Evolutionary conservation across 2,113 vertebrate genomes (phyloP).

Genomic region (Chamaetylas fuelleborni): DNA sequence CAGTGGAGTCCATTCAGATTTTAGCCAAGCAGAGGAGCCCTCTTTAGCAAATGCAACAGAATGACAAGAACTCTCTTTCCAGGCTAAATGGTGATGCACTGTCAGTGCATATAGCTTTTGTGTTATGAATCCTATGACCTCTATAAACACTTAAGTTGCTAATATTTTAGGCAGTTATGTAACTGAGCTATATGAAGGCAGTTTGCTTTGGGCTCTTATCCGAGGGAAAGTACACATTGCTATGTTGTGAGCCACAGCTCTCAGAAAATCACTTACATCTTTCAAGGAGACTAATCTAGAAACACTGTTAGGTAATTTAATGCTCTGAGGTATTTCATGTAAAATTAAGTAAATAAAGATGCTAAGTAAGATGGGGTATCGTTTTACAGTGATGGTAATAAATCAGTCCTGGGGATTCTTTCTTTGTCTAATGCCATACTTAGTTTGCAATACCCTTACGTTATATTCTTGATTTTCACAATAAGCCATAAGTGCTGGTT

Average conservation of each 20-base stretch:
- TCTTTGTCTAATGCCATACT: neutral
- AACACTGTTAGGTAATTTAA: neutral
- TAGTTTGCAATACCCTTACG: neutral
- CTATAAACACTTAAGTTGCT: neutral
- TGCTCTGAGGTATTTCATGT: neutral
- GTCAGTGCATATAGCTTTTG: neutral
- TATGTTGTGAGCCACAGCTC: neutral
- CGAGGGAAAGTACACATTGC: neutral
- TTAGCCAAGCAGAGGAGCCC: neutral
- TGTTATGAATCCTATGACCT: neutral
- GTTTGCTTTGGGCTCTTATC: neutral
- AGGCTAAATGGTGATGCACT: neutral
- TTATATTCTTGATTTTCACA: neutral
- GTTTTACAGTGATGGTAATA: neutral
- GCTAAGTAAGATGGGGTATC: neutral
- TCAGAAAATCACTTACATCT: neutral
- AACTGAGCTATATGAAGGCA: neutral
- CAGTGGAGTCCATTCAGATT: neutral
- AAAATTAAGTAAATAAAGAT: neutral
- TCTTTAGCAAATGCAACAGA: neutral
- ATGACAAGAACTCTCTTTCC: neutral
- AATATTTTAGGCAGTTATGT: neutral
- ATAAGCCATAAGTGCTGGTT: neutral
- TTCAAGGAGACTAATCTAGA: neutral
- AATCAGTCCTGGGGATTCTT: neutral